Conservation (phyloP, 2,797 vertebrate genomes). For the Antennarius maculatus region DNA sequence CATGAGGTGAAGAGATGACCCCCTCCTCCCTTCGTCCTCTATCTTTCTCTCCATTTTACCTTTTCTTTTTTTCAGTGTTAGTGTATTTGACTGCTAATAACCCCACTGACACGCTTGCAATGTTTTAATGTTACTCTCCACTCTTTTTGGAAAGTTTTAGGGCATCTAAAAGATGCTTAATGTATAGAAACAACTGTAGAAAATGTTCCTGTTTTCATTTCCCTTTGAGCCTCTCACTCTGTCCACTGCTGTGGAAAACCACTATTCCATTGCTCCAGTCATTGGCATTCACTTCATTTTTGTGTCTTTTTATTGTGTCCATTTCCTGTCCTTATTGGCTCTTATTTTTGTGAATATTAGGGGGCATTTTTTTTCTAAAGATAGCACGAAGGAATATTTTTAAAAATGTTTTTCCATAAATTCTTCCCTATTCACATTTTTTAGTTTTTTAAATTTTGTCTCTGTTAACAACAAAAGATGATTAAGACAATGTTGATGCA, state of each 20-base stretch:
- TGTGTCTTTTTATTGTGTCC: constrained; percentile 14
- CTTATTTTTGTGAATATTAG: constrained; percentile 50
- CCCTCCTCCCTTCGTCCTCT: not conserved
- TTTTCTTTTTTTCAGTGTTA: not conserved
- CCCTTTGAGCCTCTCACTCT: constrained; percentile 3
- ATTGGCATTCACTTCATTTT: constrained; percentile 11
- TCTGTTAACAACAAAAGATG: not conserved
- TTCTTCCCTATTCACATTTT: constrained; percentile 37
- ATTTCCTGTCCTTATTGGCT: constrained; percentile 22
- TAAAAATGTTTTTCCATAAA: constrained; percentile 15
- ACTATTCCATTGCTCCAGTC: constrained; percentile 26
- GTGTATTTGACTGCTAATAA: not conserved
- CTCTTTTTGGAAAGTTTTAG: constrained; percentile 37
- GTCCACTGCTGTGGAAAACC: constrained; percentile 22
- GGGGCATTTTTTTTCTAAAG: constrained; percentile 24
- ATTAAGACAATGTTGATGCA: constrained; percentile 62
- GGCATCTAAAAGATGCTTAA: constrained; percentile 21
- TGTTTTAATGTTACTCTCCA: constrained; percentile 26
- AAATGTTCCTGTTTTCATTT: constrained; percentile 16
- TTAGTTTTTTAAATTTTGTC: constrained; percentile 69
- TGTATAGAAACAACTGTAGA: constrained; percentile 31
- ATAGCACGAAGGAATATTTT: constrained; percentile 49
- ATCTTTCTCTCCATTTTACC: not conserved
- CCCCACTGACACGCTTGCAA: constrained; percentile 14
- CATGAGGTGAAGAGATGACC: constrained; percentile 34